These are phyloP conservation scores for Hafferia zeledoni DNA, from an alignment of 2,797 vertebrate species.

Conservation along the genomic window DNA sequence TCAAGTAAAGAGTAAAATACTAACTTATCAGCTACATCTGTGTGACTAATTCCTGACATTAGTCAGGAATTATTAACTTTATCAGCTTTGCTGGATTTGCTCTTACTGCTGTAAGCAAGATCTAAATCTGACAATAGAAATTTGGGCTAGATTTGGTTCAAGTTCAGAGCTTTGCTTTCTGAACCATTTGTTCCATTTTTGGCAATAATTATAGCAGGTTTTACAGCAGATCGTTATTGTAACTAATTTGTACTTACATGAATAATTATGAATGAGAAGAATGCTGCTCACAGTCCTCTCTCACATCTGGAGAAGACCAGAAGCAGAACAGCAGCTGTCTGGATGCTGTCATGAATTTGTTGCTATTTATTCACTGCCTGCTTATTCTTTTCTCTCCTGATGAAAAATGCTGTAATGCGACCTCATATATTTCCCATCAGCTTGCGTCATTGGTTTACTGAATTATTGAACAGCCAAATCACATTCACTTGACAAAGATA, in stretches of 20 bases:
- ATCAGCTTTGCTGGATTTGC: background rate
- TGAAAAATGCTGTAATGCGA: conserved; percentile 28
- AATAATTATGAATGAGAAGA: conserved; percentile 12
- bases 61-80: background rate
- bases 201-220: background rate
- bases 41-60: background rate
- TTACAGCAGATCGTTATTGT: conserved; percentile 6
- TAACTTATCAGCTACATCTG: background rate
- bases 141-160: background rate
- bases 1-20: background rate
- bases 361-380: conserved; percentile 30
- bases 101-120: background rate
- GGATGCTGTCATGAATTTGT: conserved; percentile 5
- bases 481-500: conserved; percentile 7
- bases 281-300: background rate
- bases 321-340: conserved; percentile 36
- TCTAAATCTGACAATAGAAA: background rate
- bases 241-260: conserved; percentile 6
- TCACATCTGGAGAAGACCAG: conserved; percentile 23
- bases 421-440: conserved; percentile 45
- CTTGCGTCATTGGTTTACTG: conserved; percentile 30
- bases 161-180: background rate
- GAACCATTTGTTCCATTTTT: background rate
- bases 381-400: conserved; percentile 22
- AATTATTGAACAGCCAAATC: conserved; percentile 55